These are phyloP conservation scores for Thamnaconus septentrionalis DNA, from an alignment of 2,113 vertebrate genomes.

Conservation along the genomic window DNA sequence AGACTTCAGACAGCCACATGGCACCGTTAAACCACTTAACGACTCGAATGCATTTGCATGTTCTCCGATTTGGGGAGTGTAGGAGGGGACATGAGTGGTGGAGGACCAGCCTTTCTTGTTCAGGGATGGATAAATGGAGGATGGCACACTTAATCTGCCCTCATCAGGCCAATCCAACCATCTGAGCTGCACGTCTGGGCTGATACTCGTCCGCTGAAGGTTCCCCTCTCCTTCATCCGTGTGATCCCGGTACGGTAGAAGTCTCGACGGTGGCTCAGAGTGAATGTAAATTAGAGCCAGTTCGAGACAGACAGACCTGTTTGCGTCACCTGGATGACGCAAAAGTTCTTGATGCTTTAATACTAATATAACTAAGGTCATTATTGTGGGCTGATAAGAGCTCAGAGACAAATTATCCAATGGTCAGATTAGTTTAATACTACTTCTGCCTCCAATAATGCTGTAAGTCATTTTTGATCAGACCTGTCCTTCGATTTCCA, in stretches of 20 bases:
- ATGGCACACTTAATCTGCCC: constrained; percentile 7
- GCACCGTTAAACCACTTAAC: not conserved
- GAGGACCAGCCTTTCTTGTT: constrained; percentile 30
- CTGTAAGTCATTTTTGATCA: no score
- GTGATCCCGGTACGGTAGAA: constrained; percentile 38
- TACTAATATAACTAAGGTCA: no score
- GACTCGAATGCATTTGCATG: not conserved
- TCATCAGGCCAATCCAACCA: constrained; percentile 3
- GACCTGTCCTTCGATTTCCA: no score
- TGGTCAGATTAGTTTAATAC: no score
- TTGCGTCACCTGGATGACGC: no score
- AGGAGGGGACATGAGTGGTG: not conserved
- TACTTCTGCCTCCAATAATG: no score
- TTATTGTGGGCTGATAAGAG: no score
- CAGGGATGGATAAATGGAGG: constrained; percentile 23
- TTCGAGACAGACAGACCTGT: constrained; percentile 5
- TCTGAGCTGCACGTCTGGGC: not conserved
- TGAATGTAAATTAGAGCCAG: constrained; percentile 16
- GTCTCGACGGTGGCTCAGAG: constrained; percentile 22
- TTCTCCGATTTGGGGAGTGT: not conserved
- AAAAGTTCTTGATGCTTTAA: no score
- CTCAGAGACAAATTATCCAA: not conserved
- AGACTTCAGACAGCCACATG: not conserved
- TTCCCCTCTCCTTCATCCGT: constrained; percentile 19
- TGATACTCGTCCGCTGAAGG: constrained; percentile 23